Conservation (phyloP, 2,113 vertebrate species). For the Chrysochloris asiatica region DNA sequence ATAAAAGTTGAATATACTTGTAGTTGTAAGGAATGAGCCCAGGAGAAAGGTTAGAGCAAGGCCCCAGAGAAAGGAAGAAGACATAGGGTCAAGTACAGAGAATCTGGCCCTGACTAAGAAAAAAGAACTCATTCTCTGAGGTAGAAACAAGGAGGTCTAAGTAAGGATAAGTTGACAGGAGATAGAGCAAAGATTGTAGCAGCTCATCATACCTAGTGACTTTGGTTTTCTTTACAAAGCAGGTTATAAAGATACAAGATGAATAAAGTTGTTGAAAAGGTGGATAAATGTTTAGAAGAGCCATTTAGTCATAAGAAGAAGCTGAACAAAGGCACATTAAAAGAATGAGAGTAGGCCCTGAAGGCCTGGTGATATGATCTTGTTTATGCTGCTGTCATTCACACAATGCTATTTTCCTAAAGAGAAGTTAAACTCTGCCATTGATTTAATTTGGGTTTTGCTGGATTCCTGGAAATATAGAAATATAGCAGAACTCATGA, state of each 20-base stretch:
- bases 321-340: not conserved
- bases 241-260: not conserved
- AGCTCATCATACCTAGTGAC: not conserved
- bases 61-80: not conserved
- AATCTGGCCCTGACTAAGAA: not conserved
- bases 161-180: not conserved
- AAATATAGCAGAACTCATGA: too few relatives aligned
- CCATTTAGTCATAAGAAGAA: not conserved
- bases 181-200: not conserved
- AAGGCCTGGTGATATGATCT: too few relatives aligned
- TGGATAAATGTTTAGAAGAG: not conserved
- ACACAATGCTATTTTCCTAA: not conserved
- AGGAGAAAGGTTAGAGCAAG: not conserved
- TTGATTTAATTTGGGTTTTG: not conserved
- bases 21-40: not conserved
- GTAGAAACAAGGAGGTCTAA: not conserved
- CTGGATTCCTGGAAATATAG: not conserved
- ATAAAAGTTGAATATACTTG: not conserved
- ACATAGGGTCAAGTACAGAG: not conserved
- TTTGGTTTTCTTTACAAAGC: not conserved
- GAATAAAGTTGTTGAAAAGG: not conserved
- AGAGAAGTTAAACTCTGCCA: not conserved
- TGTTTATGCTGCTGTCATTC: not conserved
- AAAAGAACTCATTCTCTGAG: not conserved
- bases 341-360: not conserved